phyloP scores from a whole-genome alignment of 2,113 vertebrate species.

The Oenanthe melanoleuca region DNA sequence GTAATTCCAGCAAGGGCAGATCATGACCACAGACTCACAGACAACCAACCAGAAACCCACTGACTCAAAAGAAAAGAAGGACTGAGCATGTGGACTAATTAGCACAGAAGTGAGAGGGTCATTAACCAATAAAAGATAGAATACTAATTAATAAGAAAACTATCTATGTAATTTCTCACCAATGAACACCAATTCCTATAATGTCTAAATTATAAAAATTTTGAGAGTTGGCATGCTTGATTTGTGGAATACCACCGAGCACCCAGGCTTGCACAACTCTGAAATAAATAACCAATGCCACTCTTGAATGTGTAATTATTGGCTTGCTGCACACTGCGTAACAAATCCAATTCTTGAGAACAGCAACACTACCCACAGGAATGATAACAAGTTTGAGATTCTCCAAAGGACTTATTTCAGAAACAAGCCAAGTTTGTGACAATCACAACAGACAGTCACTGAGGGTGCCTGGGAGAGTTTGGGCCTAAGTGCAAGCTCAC shows the following conservation, averaged over 20 bases:
- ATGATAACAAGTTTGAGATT: background rate
- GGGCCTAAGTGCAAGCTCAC: background rate
- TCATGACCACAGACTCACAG: rapidly evolving
- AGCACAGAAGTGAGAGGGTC: background rate
- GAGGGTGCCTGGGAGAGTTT: background rate
- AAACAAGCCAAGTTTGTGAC: background rate
- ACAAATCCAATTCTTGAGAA: background rate
- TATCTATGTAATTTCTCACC: background rate
- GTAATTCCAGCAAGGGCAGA: background rate
- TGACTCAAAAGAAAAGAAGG: background rate
- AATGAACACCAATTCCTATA: background rate
- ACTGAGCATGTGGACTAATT: too few species aligned
- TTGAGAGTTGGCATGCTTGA: rapidly evolving
- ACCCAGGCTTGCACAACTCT: background rate
- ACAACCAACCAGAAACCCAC: background rate
- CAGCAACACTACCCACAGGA: background rate
- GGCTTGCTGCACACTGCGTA: background rate
- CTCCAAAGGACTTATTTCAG: background rate
- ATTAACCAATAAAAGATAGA: background rate
- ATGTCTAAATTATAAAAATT: background rate
- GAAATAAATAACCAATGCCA: background rate
- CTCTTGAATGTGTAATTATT: background rate
- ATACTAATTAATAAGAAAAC: background rate
- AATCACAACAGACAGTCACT: background rate
- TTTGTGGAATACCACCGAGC: rapidly evolving